Conservation (phyloP, 2,797 vertebrate species). For the Bradypus variegatus region DNA sequence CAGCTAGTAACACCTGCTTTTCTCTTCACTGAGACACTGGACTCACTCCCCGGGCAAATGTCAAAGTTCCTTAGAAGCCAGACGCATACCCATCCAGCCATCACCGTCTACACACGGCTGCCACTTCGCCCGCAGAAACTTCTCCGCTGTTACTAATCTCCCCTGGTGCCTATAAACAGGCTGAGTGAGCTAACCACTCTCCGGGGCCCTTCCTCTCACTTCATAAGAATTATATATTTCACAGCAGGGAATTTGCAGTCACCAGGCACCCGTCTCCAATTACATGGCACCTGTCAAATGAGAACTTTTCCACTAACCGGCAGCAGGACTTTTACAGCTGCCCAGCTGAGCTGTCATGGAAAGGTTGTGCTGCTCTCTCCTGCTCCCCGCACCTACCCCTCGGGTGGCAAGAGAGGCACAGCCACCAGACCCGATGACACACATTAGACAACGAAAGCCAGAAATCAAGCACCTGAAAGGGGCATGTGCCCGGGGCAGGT, state of each 20-base stretch:
- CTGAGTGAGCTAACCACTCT: rapidly evolving
- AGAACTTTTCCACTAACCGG: background rate
- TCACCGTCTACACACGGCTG: background rate
- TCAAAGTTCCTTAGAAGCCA: background rate
- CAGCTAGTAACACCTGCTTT: background rate
- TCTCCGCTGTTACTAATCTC: background rate
- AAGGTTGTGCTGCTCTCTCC: background rate
- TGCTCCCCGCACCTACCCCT: background rate
- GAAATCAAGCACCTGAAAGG: background rate
- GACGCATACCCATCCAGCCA: background rate
- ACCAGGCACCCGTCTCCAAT: background rate
- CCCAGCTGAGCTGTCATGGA: rapidly evolving
- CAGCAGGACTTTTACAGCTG: background rate
- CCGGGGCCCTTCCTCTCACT: rapidly evolving
- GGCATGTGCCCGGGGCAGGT: rapidly evolving
- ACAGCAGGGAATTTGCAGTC: background rate
- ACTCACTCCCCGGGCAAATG: background rate
- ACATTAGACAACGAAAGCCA: background rate
- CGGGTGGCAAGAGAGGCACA: rapidly evolving
- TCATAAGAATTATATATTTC: background rate
- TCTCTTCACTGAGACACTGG: rapidly evolving
- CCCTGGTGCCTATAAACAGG: background rate
- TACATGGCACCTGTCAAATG: background rate
- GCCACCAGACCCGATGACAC: rapidly evolving
- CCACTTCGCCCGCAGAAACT: background rate